These are phyloP conservation scores for Syrista parreyssii DNA, from an alignment of 2,888 invertebrate species.

Conservation along the genomic window DNA sequence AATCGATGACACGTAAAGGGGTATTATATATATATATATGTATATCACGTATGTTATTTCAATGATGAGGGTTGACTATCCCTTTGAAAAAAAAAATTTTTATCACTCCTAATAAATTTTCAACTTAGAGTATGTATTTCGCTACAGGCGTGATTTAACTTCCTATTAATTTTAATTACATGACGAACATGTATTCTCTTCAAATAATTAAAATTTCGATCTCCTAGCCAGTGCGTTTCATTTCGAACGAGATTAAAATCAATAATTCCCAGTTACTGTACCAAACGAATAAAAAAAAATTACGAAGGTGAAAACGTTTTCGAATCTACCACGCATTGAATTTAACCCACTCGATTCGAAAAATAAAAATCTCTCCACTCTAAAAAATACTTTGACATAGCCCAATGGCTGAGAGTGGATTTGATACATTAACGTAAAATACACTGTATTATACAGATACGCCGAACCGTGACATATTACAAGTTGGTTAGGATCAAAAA, in stretches of 20 bases:
- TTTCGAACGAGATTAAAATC: not conserved
- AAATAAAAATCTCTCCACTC: not conserved
- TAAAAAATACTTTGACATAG: not conserved
- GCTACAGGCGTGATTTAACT: not conserved
- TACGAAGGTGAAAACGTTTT: not conserved
- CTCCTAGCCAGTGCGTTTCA: not conserved
- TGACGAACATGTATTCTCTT: not conserved
- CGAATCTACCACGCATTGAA: not conserved
- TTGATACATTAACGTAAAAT: not conserved
- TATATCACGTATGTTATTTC: too few species aligned
- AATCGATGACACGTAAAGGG: too few species aligned
- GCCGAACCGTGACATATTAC: not conserved
- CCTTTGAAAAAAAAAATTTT: too few species aligned
- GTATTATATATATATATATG: too few species aligned
- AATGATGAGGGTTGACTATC: too few species aligned
- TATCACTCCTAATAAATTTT: too few species aligned
- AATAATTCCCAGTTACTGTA: not conserved
- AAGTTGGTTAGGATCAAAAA: not conserved
- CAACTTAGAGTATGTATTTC: too few species aligned
- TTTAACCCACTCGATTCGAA: not conserved
- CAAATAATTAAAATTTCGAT: not conserved
- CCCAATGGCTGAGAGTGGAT: not conserved
- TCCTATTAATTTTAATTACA: not conserved
- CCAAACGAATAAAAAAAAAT: too few species aligned
- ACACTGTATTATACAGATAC: not conserved